Evolutionary conservation across 2,113 vertebrate genomes (phyloP), one percentile per base, ranked within the genome.

Genomic region (Callospermophilus lateralis): DNA sequence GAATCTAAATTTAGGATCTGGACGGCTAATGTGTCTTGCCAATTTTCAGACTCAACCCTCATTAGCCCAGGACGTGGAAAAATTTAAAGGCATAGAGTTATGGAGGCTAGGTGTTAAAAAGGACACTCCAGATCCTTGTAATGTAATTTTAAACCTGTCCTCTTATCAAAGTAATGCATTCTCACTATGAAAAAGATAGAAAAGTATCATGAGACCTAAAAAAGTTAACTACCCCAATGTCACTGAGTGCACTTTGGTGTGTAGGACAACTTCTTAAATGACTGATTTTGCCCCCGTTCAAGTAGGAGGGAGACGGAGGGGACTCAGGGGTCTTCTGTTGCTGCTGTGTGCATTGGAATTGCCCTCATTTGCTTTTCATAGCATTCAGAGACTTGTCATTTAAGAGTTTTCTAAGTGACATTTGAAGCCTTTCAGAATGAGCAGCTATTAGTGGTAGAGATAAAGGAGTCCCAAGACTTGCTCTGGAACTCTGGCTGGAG

Each of bases 1-100:
- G 73, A 2, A 77, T 92, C 90, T 98, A 22, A 97, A 97, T 97
- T 97, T 98, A 97, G 97, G 55, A n/a, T 79, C n/a, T 83, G 63
- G 92, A 65, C 77, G 28, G 68, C 84, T 86, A 76, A 96, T 76
- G 72, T 61, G 48, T 94, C 93, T 79, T 97, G 94, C 74, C 74
- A 81, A 12, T 87, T 97, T 96, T 85, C 77, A 92, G 93, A 96
- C 94, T 95, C 89, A 76, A 51, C 67, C 73, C 90, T 97, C 88
- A 28, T 95, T 93, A 96, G 94, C 65, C 70, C 79, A 91, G 51
- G 94, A 96, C 51, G 26, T 53, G 61, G 80, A 90, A 65, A 88
- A 73, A 22, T 79, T 53, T 97, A 28, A 65, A 84, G 42, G 20
- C 67, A 68, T 15, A 85, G 39, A 84, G 94, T 72, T 95, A 20